phyloP scores from a whole-genome alignment of 2,113 vertebrate species.

The Anser cygnoides region DNA sequence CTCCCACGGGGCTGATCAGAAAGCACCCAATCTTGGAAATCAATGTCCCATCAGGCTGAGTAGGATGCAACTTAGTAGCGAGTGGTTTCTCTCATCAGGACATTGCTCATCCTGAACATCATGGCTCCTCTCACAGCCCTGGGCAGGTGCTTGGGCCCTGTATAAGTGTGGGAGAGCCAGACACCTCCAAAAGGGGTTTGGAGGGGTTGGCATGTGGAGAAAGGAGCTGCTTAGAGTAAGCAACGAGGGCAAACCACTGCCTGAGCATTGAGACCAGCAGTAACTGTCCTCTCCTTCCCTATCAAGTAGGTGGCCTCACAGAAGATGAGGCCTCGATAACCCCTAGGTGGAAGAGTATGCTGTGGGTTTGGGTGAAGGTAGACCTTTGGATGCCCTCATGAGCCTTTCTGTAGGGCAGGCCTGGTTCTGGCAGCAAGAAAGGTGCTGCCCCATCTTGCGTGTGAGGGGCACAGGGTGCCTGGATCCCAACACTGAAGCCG shows the following conservation, averaged over 20 bases:
- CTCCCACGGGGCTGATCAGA: not conserved
- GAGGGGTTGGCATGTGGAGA: not conserved
- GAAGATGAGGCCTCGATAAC: not conserved
- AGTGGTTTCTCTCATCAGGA: not conserved
- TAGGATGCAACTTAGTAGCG: not conserved
- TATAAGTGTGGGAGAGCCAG: too few relatives aligned
- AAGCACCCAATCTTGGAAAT: not conserved
- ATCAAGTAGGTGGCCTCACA: not conserved
- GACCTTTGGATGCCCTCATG: fast-evolving
- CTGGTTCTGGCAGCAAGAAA: fast-evolving
- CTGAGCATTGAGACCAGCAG: not conserved
- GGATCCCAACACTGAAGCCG: not conserved
- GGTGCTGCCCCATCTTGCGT: not conserved
- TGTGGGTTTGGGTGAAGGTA: not conserved
- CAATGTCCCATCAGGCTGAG: not conserved
- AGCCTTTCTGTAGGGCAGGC: not conserved
- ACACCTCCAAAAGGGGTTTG: not conserved
- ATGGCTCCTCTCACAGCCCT: not conserved
- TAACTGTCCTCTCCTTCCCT: not conserved
- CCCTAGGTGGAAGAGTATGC: not conserved
- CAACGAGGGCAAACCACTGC: not conserved
- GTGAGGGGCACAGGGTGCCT: not conserved
- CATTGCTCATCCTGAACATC: not conserved
- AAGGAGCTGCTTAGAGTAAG: not conserved
- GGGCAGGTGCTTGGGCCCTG: not conserved